phyloP scores from a whole-genome alignment of 2,888 invertebrate species.

The Morpho helenor region DNA sequence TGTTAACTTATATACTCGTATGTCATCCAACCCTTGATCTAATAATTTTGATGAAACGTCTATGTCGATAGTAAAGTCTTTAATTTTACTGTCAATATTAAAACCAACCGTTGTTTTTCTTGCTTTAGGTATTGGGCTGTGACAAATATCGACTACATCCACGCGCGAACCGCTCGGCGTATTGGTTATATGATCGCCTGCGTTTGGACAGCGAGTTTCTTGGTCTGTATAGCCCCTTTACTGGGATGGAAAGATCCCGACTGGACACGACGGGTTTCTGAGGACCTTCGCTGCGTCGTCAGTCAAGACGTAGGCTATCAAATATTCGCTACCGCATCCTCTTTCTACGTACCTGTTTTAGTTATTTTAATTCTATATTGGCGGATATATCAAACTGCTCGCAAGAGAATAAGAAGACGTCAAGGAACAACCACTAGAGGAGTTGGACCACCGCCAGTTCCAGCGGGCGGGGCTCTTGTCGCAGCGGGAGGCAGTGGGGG shows the following conservation, averaged over 20 bases:
- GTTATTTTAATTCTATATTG: conserved; percentile 94
- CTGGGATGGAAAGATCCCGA: conserved; percentile 88
- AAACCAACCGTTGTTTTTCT: conserved; percentile 9
- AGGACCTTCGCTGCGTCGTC: conserved; percentile 86
- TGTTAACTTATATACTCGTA: too few relatives aligned
- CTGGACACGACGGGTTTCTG: conserved; percentile 76
- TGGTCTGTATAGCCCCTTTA: conserved; percentile 92
- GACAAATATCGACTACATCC: conserved; percentile 93
- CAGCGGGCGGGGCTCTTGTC: conserved; percentile 80
- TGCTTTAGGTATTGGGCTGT: conserved; percentile 90
- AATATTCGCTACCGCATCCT: conserved; percentile 93
- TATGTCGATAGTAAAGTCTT: not conserved
- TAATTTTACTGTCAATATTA: not conserved
- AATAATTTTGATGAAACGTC: conserved; percentile 10
- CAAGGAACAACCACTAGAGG: conserved; percentile 79
- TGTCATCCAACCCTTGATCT: too few relatives aligned
- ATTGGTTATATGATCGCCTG: conserved; percentile 90
- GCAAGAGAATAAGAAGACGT: conserved; percentile 88
- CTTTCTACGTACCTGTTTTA: conserved; percentile 93
- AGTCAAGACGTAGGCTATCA: conserved; percentile 92
- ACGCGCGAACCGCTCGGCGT: conserved; percentile 86
- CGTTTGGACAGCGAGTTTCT: conserved; percentile 90
- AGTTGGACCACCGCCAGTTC: conserved; percentile 66
- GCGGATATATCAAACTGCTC: conserved; percentile 93
- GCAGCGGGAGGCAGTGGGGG: conserved; percentile 86